A percentile compares a stretch with the other conserved stretches of the same genome.
phyloP scores from a whole-genome alignment of 2,113 vertebrate species.

The Accipiter cooperii region DNA sequence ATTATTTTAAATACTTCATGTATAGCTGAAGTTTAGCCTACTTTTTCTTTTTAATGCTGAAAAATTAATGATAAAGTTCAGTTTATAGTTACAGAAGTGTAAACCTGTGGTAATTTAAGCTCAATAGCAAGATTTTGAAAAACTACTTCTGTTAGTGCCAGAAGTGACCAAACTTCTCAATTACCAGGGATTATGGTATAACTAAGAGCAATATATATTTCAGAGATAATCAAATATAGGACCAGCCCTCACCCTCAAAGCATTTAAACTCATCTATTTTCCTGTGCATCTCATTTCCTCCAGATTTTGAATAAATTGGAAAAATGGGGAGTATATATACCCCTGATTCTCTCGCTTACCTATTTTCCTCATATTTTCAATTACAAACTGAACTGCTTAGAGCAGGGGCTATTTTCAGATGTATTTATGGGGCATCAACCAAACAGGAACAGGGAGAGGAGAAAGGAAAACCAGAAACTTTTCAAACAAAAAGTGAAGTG shows the following conservation, averaged over 20 bases:
- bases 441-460: not conserved
- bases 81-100: not conserved
- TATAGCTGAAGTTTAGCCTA: slow-evolving; percentile 60
- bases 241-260: not conserved
- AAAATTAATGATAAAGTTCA: slow-evolving; percentile 37
- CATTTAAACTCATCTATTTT: not conserved
- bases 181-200: not conserved
- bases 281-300: not conserved
- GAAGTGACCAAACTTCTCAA: not conserved
- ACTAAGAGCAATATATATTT: not conserved
- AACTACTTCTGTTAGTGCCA: not conserved
- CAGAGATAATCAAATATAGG: not conserved
- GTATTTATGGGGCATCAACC: not conserved
- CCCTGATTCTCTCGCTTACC: not conserved
- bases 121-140: not conserved
- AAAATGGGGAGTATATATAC: not conserved
- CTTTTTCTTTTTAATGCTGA: slow-evolving; percentile 50
- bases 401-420: not conserved
- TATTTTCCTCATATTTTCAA: not conserved
- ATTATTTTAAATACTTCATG: slow-evolving; percentile 66
- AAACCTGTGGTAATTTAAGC: not conserved
- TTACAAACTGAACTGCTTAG: not conserved
- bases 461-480: not conserved
- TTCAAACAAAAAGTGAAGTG: not conserved
- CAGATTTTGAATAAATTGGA: not conserved